These are phyloP conservation scores for Cheilosia urbana DNA, from an alignment of 2,888 invertebrate genomes.

Conservation along the genomic window DNA sequence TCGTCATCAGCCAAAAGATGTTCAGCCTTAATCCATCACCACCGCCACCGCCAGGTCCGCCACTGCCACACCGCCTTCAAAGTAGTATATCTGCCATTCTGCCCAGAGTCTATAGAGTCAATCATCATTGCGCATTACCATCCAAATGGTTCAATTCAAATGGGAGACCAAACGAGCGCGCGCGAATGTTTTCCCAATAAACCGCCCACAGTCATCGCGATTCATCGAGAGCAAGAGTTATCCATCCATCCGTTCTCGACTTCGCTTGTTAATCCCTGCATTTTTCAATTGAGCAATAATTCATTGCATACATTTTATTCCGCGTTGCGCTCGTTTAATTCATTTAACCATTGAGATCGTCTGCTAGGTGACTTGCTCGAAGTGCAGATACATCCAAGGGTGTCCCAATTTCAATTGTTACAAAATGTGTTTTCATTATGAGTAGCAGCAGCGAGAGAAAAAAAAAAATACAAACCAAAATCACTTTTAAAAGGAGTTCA, in stretches of 20 bases:
- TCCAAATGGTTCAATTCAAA: slow-evolving; percentile 73
- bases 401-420: slow-evolving; percentile 75
- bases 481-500: slow-evolving; percentile 74
- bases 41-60: slow-evolving; percentile 48
- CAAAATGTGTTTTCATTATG: slow-evolving; percentile 73
- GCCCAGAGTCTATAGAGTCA: slow-evolving; percentile 64
- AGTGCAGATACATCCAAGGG: slow-evolving; percentile 64
- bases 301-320: slow-evolving; percentile 72
- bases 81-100: slow-evolving; percentile 52
- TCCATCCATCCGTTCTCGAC: slow-evolving; percentile 44
- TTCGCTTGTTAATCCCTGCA: slow-evolving; percentile 59
- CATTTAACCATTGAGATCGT: slow-evolving; percentile 68
- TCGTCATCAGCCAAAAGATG: slow-evolving; percentile 59
- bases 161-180: slow-evolving; percentile 61
- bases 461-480: slow-evolving; percentile 40
- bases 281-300: slow-evolving; percentile 74
- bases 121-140: slow-evolving; percentile 75
- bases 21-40: slow-evolving; percentile 73
- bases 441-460: slow-evolving; percentile 26
- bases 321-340: slow-evolving; percentile 66
- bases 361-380: slow-evolving; percentile 1
- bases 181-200: slow-evolving; percentile 75
- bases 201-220: slow-evolving; percentile 74
- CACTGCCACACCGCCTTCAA: slow-evolving; percentile 60
- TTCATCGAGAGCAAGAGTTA: slow-evolving; percentile 54